phyloP scores from a whole-genome alignment of 2,113 vertebrate genomes.

The Hippocampus mohnikei region DNA sequence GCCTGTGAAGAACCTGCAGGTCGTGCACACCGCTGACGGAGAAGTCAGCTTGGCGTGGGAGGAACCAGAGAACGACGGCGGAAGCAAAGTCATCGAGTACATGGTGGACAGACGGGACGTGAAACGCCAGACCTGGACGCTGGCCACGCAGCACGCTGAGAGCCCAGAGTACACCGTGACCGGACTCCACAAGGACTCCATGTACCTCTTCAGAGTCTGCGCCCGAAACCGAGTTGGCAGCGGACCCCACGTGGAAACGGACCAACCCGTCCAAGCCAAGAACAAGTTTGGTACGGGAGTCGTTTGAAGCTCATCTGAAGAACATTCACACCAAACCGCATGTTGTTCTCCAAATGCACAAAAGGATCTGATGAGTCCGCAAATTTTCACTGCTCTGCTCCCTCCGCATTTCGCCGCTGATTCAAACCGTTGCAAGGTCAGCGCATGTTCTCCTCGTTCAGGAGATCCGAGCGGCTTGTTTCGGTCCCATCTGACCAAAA shows the following conservation, averaged over 20 bases:
- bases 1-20: conserved; percentile 90
- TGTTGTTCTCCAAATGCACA: no score
- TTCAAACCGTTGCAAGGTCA: no score
- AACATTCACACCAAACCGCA: background rate
- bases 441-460: no score
- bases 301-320: background rate
- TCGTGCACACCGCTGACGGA: conserved; percentile 89
- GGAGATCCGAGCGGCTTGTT: no score
- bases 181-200: conserved; percentile 87
- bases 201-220: conserved; percentile 95
- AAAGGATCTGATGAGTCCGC: no score
- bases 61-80: conserved; percentile 93
- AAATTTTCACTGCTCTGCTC: no score
- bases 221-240: conserved; percentile 93
- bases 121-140: conserved; percentile 93
- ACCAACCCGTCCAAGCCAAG: conserved; percentile 88
- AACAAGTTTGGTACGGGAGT: conserved; percentile 90
- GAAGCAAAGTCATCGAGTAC: conserved; percentile 89
- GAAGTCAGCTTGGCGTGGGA: conserved; percentile 95
- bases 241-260: conserved; percentile 88
- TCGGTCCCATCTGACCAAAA: no score
- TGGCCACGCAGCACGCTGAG: conserved; percentile 84
- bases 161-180: conserved; percentile 90
- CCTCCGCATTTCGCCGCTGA: no score
- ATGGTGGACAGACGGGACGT: conserved; percentile 91